Conservation (phyloP, 1,140 invertebrate genomes). For the Microplitis demolitor region DNA sequence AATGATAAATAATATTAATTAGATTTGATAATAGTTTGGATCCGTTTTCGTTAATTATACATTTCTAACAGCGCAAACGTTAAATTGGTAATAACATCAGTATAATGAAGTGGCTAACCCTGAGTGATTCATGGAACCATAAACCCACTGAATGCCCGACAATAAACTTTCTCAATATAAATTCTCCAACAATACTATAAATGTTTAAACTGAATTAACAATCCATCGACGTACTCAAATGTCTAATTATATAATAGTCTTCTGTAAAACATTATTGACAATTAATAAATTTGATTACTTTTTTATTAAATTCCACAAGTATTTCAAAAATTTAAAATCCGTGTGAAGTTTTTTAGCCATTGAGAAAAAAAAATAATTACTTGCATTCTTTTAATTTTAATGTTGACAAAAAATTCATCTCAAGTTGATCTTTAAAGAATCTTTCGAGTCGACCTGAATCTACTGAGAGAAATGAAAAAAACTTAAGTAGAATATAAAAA, state of each 20-base stretch:
- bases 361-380: too few relatives aligned
- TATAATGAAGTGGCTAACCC: constrained; percentile 38
- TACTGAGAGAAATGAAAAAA: neutral
- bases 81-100: neutral
- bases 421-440: neutral
- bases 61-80: neutral
- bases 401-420: neutral
- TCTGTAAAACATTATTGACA: too few relatives aligned
- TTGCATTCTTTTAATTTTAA: too few relatives aligned
- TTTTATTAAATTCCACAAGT: too few relatives aligned
- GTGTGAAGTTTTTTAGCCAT: too few relatives aligned
- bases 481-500: neutral
- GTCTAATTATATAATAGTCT: too few relatives aligned
- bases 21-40: constrained; percentile 33
- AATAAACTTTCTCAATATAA: neutral
- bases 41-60: too few relatives aligned
- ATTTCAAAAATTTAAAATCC: too few relatives aligned
- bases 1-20: constrained; percentile 42
- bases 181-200: too few relatives aligned
- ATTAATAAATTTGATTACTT: too few relatives aligned
- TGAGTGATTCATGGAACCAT: constrained; percentile 26
- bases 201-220: too few relatives aligned
- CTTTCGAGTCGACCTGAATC: neutral
- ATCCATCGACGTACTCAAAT: too few relatives aligned
- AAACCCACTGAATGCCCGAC: constrained; percentile 21